Percentiles rank a stretch among this genome's conserved stretches.
These are phyloP conservation scores for Nettapus auritus DNA, from an alignment of 2,113 vertebrate species.

Conservation along the genomic window DNA sequence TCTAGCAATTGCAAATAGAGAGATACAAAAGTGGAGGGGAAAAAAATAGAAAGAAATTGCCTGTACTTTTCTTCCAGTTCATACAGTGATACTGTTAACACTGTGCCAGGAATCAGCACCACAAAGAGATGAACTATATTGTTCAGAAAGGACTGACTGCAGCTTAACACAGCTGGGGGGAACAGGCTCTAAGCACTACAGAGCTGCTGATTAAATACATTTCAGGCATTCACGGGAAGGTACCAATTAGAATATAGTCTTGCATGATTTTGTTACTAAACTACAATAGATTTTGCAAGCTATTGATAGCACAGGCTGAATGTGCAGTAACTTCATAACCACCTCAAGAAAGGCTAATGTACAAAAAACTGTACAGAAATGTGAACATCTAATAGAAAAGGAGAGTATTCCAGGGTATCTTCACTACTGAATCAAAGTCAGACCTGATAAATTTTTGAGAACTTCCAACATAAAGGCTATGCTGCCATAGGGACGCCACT, in stretches of 20 bases:
- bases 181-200: background rate
- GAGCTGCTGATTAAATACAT: background rate
- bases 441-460: background rate
- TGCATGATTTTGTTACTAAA: background rate
- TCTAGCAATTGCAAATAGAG: background rate
- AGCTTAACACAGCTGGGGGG: background rate
- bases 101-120: background rate
- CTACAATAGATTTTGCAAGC: background rate
- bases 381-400: background rate
- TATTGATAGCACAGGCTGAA: background rate
- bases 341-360: background rate
- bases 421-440: background rate
- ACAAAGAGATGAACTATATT: background rate
- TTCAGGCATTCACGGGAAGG: background rate
- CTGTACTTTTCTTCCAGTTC: background rate
- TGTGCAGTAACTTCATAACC: background rate
- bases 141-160: background rate
- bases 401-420: background rate
- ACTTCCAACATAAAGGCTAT: background rate
- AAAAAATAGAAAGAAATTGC: background rate
- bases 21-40: background rate
- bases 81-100: background rate
- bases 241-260: background rate
- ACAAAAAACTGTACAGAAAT: background rate
- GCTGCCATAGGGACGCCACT: background rate